A percentile compares a stretch with the other conserved stretches of the same genome.
phyloP scores from a whole-genome alignment of 2,113 vertebrate genomes.

The Naja naja region DNA sequence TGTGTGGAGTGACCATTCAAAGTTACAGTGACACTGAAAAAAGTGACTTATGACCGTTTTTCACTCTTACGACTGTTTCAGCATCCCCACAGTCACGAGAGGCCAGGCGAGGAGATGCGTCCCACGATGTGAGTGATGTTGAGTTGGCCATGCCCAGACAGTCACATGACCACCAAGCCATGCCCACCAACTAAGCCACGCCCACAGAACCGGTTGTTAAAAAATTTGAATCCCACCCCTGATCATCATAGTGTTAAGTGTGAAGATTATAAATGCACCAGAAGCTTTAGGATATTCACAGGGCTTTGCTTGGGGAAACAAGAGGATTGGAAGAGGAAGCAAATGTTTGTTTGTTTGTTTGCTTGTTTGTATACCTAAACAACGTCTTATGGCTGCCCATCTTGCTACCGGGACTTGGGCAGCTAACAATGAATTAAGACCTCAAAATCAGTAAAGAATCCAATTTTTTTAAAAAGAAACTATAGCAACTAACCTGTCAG shows the following conservation, averaged over 20 bases:
- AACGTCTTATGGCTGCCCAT: background rate
- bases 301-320: background rate
- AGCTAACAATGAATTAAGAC: background rate
- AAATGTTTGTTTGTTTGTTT: background rate
- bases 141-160: too few species aligned
- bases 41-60: too few species aligned
- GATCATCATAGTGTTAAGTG: background rate
- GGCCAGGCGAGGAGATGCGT: too few species aligned
- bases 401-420: background rate
- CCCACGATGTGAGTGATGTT: too few species aligned
- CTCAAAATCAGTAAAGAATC: background rate
- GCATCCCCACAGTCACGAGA: too few species aligned
- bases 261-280: background rate
- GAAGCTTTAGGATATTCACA: background rate
- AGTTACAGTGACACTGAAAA: too few species aligned
- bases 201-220: too few species aligned
- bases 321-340: background rate
- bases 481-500: background rate
- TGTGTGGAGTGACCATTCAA: too few species aligned
- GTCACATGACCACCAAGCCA: too few species aligned
- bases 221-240: too few species aligned
- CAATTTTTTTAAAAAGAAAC: background rate
- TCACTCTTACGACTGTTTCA: too few species aligned
- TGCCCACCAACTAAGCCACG: too few species aligned
- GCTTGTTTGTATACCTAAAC: background rate